Percentiles rank a stretch among this genome's conserved stretches.
Conservation (phyloP, 1,140 invertebrate genomes). For the Meloidogyne floridensis region DNA sequence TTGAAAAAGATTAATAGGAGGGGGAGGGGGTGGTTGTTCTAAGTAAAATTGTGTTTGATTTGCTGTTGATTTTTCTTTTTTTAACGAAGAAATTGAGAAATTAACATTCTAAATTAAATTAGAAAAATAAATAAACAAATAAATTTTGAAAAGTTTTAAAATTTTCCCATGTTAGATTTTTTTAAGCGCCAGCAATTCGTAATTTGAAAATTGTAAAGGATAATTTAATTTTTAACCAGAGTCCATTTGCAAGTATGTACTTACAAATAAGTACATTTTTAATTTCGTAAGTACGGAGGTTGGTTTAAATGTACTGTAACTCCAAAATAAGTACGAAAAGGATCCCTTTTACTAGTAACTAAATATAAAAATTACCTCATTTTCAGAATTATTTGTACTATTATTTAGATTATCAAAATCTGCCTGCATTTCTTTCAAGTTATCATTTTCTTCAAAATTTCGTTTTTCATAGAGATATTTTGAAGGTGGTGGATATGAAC, state of each 20-base stretch:
- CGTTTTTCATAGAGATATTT: too few species aligned
- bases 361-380: not conserved
- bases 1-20: not conserved
- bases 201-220: too few species aligned
- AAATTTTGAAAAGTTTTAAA: too few species aligned
- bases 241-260: too few species aligned
- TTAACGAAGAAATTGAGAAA: not conserved
- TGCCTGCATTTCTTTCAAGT: not conserved
- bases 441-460: not conserved
- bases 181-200: too few species aligned
- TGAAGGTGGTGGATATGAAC: not conserved
- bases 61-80: not conserved
- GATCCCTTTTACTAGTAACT: too few species aligned
- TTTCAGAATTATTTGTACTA: not conserved
- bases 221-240: too few species aligned
- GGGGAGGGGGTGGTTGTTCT: not conserved
- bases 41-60: constrained; percentile 1
- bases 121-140: not conserved
- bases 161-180: too few species aligned
- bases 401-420: not conserved
- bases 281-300: too few species aligned
- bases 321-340: too few species aligned
- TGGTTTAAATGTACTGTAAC: too few species aligned
- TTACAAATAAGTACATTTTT: too few species aligned
- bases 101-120: not conserved